Percentiles rank a stretch among this genome's conserved stretches.
These are phyloP conservation scores for Sesamia inferens DNA, from an alignment of 2,888 invertebrate genomes.

Conservation along the genomic window DNA sequence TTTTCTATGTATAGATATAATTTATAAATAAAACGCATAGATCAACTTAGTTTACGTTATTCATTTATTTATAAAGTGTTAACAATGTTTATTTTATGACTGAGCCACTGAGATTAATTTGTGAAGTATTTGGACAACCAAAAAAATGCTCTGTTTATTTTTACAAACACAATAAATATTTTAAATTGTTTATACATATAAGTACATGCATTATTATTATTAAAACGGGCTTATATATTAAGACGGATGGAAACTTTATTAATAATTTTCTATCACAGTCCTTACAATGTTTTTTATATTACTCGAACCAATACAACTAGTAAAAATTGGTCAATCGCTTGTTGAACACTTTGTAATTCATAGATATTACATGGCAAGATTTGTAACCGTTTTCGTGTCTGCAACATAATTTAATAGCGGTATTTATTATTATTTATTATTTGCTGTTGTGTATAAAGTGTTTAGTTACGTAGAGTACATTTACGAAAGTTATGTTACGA, in stretches of 20 bases:
- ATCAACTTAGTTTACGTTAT: slow-evolving; percentile 36
- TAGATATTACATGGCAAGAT: slow-evolving; percentile 19
- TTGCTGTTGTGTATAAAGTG: slow-evolving; percentile 1
- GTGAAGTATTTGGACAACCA: background rate
- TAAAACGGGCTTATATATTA: slow-evolving; percentile 35
- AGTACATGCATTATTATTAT: slow-evolving; percentile 23
- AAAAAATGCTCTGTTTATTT: slow-evolving; percentile 25
- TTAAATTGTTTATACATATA: background rate
- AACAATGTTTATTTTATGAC: slow-evolving; percentile 51
- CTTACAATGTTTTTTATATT: slow-evolving; percentile 56
- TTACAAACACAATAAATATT: slow-evolving; percentile 25
- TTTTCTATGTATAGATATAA: background rate
- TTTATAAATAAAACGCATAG: slow-evolving; percentile 31
- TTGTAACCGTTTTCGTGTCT: slow-evolving; percentile 14
- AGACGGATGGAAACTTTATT: slow-evolving; percentile 71
- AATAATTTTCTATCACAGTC: slow-evolving; percentile 74
- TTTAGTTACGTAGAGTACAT: background rate
- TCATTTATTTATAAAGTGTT: slow-evolving; percentile 45
- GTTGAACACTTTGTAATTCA: slow-evolving; percentile 50
- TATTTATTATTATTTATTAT: slow-evolving; percentile 6
- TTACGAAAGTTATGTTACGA: slow-evolving; percentile 4
- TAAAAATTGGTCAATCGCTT: slow-evolving; percentile 54
- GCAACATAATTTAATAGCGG: slow-evolving; percentile 6
- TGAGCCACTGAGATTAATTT: slow-evolving; percentile 42
- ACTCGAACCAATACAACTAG: slow-evolving; percentile 50